Evolutionary conservation across 2,113 vertebrate genomes (phyloP), one percentile per base, ranked within the genome.

Genomic region (Notiomystis cincta): DNA sequence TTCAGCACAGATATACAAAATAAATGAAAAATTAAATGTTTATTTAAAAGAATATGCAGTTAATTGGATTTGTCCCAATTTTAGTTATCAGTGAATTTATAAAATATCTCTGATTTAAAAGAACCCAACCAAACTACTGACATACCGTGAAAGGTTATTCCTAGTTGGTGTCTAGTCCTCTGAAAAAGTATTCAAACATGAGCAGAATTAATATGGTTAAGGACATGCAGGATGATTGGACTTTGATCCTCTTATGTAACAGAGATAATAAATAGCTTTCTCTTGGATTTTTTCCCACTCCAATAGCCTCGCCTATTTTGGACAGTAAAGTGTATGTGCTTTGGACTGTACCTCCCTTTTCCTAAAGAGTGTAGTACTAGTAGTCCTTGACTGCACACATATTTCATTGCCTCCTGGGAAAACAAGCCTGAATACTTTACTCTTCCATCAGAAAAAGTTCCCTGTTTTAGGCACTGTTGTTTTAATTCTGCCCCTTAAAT

Each of bases 211-310:
- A 66, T 85, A 57, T 4, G 12, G 78, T 37, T 89, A 87, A 78
- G 16, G 53, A 87, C 35, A 45, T 5, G 38, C 47, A 51, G 33
- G 31, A 17, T 11, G 44, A 57, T 11, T 82, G 67, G 47, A 94
- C 94, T 90, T 94, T 66, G 90, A 25, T 85, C 82, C 30, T 83
- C 25, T 70, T 79, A 90, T 4, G 75, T 87, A 92, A 96, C 88
- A 64, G 28, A 56, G 54, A 82, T 31, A 65, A 88, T 37, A 30
- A 72, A 87, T 47, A 87, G 18, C 54, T 24, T 76, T 83, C 37
- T 33, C 51, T 37, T 28, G 3, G 7, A 40, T 58, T 40, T 54
- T 61, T 45, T 10, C 40, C 37, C 33, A 47, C n/a, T 88, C 62
- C 58, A 1, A 1, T 73, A 73, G 67, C 71, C 58, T 88, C 3